Conservation (phyloP, 2,113 vertebrate species). For the Phrynocephalus versicolor region DNA sequence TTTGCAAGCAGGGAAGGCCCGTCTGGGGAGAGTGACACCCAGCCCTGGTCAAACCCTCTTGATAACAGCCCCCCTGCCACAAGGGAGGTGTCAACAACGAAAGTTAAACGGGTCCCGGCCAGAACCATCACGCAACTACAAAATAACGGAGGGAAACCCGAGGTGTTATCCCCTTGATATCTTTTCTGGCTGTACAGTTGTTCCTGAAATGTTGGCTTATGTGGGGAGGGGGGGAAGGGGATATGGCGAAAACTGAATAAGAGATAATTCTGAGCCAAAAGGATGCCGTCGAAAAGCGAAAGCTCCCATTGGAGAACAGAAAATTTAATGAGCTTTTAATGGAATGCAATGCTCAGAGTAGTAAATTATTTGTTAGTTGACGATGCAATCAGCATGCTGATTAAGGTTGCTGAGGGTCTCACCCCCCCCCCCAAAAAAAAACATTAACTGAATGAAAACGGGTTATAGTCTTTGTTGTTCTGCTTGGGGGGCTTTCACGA, state of each 20-base stretch:
- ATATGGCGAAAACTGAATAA: conserved; percentile 65
- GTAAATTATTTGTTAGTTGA: conserved; percentile 89
- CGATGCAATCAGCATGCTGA: conserved; percentile 86
- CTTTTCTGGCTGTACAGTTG: background rate
- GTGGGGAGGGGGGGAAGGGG: background rate
- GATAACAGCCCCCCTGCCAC: background rate
- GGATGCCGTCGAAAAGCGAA: conserved; percentile 75
- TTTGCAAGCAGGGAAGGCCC: background rate
- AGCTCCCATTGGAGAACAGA: conserved; percentile 83
- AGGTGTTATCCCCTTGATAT: conserved; percentile 20
- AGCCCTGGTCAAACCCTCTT: background rate
- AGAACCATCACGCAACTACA: conserved; percentile 26
- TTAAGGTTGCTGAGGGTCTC: conserved; percentile 82
- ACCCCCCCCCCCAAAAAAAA: conserved; percentile 56
- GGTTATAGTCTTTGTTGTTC: conserved; percentile 73
- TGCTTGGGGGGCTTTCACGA: conserved; percentile 75
- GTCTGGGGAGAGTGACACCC: fast-evolving
- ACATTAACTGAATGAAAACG: conserved; percentile 80
- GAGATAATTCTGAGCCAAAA: conserved; percentile 72
- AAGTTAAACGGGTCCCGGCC: conserved; percentile 21
- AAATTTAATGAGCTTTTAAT: conserved; percentile 88
- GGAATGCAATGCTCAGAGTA: conserved; percentile 82
- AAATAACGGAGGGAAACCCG: background rate
- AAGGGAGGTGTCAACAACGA: background rate
- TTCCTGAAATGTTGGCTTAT: conserved; percentile 58